Base-by-base conservation (phyloP, 2,888 invertebrate species). In the Athalia circularis region DNA sequence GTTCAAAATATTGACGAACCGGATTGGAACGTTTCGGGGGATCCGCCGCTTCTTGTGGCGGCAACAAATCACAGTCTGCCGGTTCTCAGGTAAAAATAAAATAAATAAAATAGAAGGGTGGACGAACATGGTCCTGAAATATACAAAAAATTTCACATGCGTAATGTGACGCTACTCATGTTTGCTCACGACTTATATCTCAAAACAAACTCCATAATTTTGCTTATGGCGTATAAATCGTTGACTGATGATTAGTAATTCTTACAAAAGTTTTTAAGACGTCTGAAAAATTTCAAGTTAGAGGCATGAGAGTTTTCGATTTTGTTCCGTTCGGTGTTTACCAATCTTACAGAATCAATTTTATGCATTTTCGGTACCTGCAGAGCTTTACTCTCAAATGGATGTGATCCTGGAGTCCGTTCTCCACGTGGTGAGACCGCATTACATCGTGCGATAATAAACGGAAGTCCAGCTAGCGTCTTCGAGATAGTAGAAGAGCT, bases 361-460 rank as follows among this genome's bases (percentile, higher is more conserved):
- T 29, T 2, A 5, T 45, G 45, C 8, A 62, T 76, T 59, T 74
- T 70, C 7, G 65, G 13, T 74, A 57, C 61, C 77, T 79, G n/a
- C 78, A 87, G 87, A 52, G 77, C 82, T 5, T 80, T 87, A 47
- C 83, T 89, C 68, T 84, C 86, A 64, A 87, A 85, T 68, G 88
- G 88, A 61, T 88, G 89, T 78, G 87, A 89, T 80, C 87, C 88
- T 80, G 86, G 87, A 77, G 86, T 85, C 13, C 85, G 89, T 79
- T 89, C 89, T 11, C 87, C 88, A 4, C 85, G 88, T 43, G 90
- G 90, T 4, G 90, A 90, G 82, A 89, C 88, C 5, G 90, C 89
- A 0, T 84, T 90, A 4, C 90, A 90, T 79, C 83, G 89, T 70
- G 88, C 85, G 29, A 88, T 89, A 68, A 80, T 85, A 50, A 87